phyloP scores from a whole-genome alignment of 2,888 invertebrate genomes.

The Acleris holmiana region DNA sequence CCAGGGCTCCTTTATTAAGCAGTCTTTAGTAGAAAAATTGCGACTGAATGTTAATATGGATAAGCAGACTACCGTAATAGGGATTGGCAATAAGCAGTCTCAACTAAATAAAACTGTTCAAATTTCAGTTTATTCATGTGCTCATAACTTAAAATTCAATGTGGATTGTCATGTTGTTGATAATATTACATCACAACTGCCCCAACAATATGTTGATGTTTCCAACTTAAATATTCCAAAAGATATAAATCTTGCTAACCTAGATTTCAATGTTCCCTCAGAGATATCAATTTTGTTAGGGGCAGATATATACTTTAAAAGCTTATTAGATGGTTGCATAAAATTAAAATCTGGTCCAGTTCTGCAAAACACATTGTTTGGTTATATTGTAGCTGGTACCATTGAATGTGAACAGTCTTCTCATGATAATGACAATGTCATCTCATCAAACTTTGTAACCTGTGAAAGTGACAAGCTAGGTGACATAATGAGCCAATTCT shows the following conservation, averaged over 20 bases:
- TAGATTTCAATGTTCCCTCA: too few species aligned
- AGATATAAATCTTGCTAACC: too few species aligned
- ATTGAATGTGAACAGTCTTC: neutral
- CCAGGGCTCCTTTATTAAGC: too few species aligned
- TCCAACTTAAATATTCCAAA: too few species aligned
- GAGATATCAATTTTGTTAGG: too few species aligned
- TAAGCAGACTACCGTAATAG: neutral
- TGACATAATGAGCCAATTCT: too few species aligned
- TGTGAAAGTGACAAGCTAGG: too few species aligned
- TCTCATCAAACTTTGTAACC: constrained; percentile 40
- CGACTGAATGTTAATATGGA: too few species aligned
- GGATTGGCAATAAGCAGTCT: constrained; percentile 31
- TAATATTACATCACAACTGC: constrained; percentile 12
- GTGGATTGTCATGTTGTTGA: constrained; percentile 33
- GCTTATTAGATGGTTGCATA: constrained; percentile 23
- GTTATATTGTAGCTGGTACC: constrained; percentile 36
- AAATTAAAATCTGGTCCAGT: constrained; percentile 27
- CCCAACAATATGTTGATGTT: too few species aligned
- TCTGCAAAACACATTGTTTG: constrained; percentile 40
- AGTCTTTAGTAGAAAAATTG: too few species aligned
- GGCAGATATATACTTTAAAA: too few species aligned
- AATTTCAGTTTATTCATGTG: constrained; percentile 4
- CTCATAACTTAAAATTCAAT: constrained; percentile 27
- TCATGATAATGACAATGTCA: constrained; percentile 23
- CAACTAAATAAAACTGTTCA: constrained; percentile 32